phyloP scores from a whole-genome alignment of 1,140 invertebrate species.

The Chrysopa pallens region DNA sequence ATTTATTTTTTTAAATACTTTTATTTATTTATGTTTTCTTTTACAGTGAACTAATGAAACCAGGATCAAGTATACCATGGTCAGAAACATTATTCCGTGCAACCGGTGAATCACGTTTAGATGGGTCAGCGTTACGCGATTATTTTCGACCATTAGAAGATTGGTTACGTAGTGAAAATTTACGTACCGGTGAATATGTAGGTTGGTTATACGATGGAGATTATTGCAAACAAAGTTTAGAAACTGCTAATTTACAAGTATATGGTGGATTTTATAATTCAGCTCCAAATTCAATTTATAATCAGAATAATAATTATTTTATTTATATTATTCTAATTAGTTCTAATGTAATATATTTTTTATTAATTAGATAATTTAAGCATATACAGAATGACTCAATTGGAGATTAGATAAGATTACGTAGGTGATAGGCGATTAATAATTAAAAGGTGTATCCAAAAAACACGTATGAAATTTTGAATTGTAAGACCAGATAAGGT shows the following conservation, averaged over 20 bases:
- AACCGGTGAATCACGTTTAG: conserved; percentile 58
- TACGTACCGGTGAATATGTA: conserved; percentile 55
- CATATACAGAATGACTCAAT: too few species aligned
- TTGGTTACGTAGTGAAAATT: conserved; percentile 70
- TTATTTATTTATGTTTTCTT: conserved; percentile 3
- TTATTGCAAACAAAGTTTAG: conserved; percentile 70
- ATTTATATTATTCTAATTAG: background rate
- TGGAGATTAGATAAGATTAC: too few species aligned
- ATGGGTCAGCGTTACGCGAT: conserved; percentile 68
- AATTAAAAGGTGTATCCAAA: too few species aligned
- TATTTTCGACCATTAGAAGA: conserved; percentile 84
- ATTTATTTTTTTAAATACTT: too few species aligned
- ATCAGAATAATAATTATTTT: conserved; percentile 5
- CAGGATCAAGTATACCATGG: conserved; percentile 76
- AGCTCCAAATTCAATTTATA: conserved; percentile 14
- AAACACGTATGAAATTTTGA: too few species aligned
- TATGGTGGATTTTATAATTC: conserved; percentile 61
- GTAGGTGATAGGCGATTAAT: too few species aligned
- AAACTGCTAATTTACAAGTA: conserved; percentile 64
- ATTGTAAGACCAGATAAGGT: too few species aligned
- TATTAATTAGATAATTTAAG: background rate
- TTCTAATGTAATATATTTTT: background rate
- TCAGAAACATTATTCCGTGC: conserved; percentile 60
- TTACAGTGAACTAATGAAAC: conserved; percentile 60
- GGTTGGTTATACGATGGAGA: conserved; percentile 77